Evolutionary conservation across 2,113 vertebrate genomes (phyloP), one percentile per base, ranked within the genome.

Genomic region (Herpailurus yagouaroundi): DNA sequence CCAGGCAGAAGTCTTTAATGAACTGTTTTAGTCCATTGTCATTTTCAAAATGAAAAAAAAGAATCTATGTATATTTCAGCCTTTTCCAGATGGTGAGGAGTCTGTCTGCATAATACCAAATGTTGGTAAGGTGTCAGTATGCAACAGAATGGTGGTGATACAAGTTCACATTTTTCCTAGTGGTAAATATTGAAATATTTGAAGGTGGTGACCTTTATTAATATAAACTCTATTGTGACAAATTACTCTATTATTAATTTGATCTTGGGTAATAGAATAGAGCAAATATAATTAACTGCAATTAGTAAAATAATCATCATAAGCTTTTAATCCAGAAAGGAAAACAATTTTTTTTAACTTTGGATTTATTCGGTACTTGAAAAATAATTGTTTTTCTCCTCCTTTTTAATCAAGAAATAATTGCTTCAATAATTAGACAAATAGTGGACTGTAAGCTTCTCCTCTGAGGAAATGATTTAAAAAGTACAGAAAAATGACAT

Each of bases 261-360:
- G 36, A 60, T 94, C 41, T 86, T 86, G 33, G n/a, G 16, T 95
- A 89, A 76, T 85, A 95, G 36, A 57, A 92, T 15, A 66, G n/a
- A 68, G 60, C 27, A 96, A 95, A 66, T 25, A 69, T 96, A 83
- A 94, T 96, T 96, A 94, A 87, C 33, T 96, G 5, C 7, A 74
- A 80, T 94, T 90, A 95, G 33, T 87, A 79, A 95, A 97, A 68
- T 83, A 87, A 95, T 94, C 66, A 93, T 93, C 5, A 68, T 52
- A 92, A 45, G n/a, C 64, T 73, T 88, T 82, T 96, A 89, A 96
- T 66, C 18, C 82, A 76, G 74, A 79, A 87, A 90, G 15, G 16
- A 52, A 94, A 86, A 69, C 52, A 66, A 50, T 71, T 69, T 84
- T 92, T 84, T 77, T 96, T 41, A 89, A 45, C 27, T 95, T 94